Conservation (phyloP, 2,888 invertebrate genomes). For the Helobdella robusta region DNA sequence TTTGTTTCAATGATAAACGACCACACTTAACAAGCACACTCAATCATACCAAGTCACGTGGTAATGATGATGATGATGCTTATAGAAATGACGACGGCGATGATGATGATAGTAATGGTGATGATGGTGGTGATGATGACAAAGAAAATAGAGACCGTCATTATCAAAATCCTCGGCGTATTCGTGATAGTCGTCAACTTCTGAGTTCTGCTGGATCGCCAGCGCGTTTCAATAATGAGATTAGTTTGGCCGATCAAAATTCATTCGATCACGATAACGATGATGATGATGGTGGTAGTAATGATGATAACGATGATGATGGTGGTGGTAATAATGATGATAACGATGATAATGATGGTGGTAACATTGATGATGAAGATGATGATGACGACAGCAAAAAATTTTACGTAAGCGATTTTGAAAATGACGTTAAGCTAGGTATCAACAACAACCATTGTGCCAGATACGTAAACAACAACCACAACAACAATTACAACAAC, state of each 20-base stretch:
- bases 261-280: too few relatives aligned
- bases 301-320: not conserved
- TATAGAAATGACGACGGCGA: conserved; percentile 15
- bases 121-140: not conserved
- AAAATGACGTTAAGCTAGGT: not conserved
- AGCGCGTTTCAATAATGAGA: too few relatives aligned
- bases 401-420: not conserved
- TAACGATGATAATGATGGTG: conserved; percentile 18
- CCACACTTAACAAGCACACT: too few relatives aligned
- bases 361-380: not conserved
- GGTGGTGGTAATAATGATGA: conserved; percentile 12
- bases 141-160: too few relatives aligned
- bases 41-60: too few relatives aligned
- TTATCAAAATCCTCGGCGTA: not conserved
- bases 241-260: too few relatives aligned
- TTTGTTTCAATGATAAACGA: too few relatives aligned
- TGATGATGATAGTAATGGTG: not conserved
- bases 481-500: not conserved
- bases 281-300: conserved; percentile 3
- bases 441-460: not conserved
- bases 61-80: too few relatives aligned
- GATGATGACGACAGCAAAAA: not conserved
- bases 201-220: not conserved
- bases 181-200: not conserved
- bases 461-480: not conserved